Conservation (phyloP, 2,888 invertebrate species). For the Drosophila kambysellisi region DNA sequence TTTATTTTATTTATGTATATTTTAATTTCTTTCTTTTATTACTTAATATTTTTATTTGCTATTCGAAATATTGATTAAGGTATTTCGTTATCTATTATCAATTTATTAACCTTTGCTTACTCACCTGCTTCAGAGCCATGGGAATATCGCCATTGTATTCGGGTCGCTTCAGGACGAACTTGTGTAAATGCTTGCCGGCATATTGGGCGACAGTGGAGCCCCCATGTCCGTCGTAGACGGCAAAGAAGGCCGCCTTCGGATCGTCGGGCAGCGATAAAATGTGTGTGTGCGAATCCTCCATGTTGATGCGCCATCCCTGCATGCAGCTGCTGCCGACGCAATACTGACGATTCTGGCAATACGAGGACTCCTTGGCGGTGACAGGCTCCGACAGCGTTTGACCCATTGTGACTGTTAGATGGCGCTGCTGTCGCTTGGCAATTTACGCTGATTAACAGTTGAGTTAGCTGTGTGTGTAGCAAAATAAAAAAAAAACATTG, state of each 20-base stretch:
- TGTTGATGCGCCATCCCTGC: constrained; percentile 99
- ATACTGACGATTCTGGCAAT: constrained; percentile 90
- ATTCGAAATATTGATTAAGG: not conserved
- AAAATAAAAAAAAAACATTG: constrained; percentile 7
- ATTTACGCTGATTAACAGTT: constrained; percentile 37
- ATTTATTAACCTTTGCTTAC: constrained; percentile 29
- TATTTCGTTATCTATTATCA: not conserved
- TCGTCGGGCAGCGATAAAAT: constrained; percentile 97
- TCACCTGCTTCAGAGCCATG: constrained; percentile 93
- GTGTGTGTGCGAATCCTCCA: constrained; percentile 99
- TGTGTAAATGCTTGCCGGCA: constrained; percentile 97
- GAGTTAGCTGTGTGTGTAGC: constrained; percentile 24
- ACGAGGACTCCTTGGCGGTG: constrained; percentile 93
- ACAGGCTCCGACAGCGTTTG: constrained; percentile 99
- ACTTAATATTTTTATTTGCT: not conserved
- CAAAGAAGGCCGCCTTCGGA: constrained; percentile 96
- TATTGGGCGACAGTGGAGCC: constrained; percentile 96
- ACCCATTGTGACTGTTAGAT: constrained; percentile 89
- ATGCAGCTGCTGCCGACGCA: constrained; percentile 97
- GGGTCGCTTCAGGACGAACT: constrained; percentile 92
- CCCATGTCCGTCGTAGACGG: constrained; percentile 92
- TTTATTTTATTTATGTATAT: not conserved
- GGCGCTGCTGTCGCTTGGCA: constrained; percentile 31
- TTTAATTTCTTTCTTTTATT: not conserved
- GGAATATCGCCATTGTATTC: constrained; percentile 92